phyloP scores from a whole-genome alignment of 2,888 invertebrate genomes.

The Agrilus cyanescens region DNA sequence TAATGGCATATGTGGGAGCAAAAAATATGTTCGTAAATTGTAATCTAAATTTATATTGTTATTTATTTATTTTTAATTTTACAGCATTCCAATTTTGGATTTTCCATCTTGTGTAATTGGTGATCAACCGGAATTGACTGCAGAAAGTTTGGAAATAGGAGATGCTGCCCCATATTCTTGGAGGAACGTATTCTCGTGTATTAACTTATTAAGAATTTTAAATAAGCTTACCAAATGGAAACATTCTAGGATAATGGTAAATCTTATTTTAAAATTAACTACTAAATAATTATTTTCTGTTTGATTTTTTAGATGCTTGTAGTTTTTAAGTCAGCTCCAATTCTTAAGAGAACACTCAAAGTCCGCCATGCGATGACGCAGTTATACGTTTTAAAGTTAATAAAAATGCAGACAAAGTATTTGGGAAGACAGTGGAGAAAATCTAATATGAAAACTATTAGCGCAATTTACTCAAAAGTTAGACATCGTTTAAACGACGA shows the following conservation, averaged over 20 bases:
- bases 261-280: neutral
- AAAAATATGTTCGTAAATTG: conserved; percentile 60
- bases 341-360: conserved; percentile 91
- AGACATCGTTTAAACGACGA: conserved; percentile 60
- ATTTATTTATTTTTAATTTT: conserved; percentile 15
- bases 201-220: conserved; percentile 88
- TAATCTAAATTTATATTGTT: conserved; percentile 4
- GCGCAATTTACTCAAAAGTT: conserved; percentile 96
- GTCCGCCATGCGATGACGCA: conserved; percentile 95
- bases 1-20: conserved; percentile 85
- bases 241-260: conserved; percentile 90
- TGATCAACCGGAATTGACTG: conserved; percentile 85
- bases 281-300: conserved; percentile 1
- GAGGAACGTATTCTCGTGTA: conserved; percentile 97
- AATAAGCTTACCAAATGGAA: conserved; percentile 99
- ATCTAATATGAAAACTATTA: conserved; percentile 98
- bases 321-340: conserved; percentile 98
- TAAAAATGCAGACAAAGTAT: conserved; percentile 99
- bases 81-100: conserved; percentile 79
- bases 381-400: conserved; percentile 89
- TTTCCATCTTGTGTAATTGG: conserved; percentile 95
- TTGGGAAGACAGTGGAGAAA: conserved; percentile 98
- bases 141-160: conserved; percentile 80
- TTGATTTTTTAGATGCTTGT: conserved; percentile 67
- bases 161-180: conserved; percentile 82